Base-by-base conservation (phyloP, 2,888 invertebrate genomes). In the Orchesella flavescens region DNA sequence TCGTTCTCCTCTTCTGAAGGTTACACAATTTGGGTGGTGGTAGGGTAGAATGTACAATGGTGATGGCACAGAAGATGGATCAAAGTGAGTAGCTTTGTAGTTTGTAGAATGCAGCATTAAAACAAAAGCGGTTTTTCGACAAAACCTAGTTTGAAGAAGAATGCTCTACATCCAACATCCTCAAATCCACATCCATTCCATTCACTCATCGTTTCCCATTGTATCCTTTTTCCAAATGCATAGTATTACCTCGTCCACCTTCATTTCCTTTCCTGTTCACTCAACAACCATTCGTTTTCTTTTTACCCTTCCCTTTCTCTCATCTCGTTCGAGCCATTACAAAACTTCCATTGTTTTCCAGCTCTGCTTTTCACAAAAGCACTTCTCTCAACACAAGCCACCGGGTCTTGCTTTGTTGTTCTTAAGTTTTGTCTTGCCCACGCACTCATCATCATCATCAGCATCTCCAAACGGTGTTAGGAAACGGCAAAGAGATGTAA, bases 21-120 rank as follows among this genome's bases (percentile, higher is more conserved):
- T 49, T 49, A 49, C 2, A n/a, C 49, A 49, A n/a, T 44, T n/a
- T n/a, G 12, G 44, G 9, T 44, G 49, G 49, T 49, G 49, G 49
- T 34, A 34, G n/a, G n/a, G n/a, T n/a, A n/a, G n/a, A n/a, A 44
- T 44, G 44, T 44, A 44, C 12, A 9, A 44, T 44, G 12, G 7
- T 10, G 49, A 12, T 49, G 49, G 34, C 34, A 34, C 49, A 49
- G n/a, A 59, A 19, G 72, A 43, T 12, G 34, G 72, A 72, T 72
- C 72, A 72, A 72, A 72, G 72, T 44, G 72, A 59, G 72, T 43
- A 17, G 55, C 17, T 12, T n/a, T 23, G 43, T 10, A 73, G 73
- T 34, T 34, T 34, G 34, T 34, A 34, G 34, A 34, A 2, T 34
- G 34, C 34, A 34, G 34, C 34, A 34, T 34, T 34, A 63, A 72